These are phyloP conservation scores for Paratrypauchen microcephalus DNA, from an alignment of 2,797 vertebrate species.

Conservation along the genomic window DNA sequence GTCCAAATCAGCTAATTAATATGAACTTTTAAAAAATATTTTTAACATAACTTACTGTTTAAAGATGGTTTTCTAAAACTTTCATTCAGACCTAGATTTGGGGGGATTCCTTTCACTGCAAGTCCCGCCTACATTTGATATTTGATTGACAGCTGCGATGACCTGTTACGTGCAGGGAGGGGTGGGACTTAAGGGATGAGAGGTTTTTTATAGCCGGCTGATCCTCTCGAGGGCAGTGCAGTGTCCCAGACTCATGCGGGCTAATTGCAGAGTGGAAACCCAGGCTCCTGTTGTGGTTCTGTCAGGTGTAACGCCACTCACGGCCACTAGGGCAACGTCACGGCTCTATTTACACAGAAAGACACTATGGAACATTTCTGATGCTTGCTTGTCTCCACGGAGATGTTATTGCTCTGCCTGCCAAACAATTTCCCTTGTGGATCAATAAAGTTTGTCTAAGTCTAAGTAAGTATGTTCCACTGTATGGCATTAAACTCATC, in stretches of 20 bases:
- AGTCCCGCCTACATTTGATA: background rate
- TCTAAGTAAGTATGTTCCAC: no score
- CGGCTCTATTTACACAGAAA: background rate
- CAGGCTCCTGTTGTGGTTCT: background rate
- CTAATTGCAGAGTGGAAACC: constrained; percentile 47
- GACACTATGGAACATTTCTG: background rate
- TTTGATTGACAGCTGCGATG: constrained; percentile 48
- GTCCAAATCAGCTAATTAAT: background rate
- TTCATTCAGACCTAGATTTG: constrained; percentile 19
- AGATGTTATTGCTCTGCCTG: no score
- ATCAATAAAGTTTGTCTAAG: no score
- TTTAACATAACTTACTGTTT: background rate
- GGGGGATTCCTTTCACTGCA: constrained; percentile 13
- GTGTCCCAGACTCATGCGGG: constrained; percentile 11
- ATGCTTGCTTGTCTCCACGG: background rate
- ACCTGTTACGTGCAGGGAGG: constrained; percentile 21
- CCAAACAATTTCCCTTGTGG: no score
- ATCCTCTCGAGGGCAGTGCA: constrained; percentile 71
- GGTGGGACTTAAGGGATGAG: constrained; percentile 53
- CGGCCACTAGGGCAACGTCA: background rate
- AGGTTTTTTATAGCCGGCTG: constrained; percentile 76
- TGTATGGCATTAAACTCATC: no score
- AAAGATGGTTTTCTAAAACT: background rate
- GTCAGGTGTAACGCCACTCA: background rate
- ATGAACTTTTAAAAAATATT: constrained; percentile 1